Base-by-base conservation (phyloP, 2,888 invertebrate genomes). In the Sphaerophoria taeniata region DNA sequence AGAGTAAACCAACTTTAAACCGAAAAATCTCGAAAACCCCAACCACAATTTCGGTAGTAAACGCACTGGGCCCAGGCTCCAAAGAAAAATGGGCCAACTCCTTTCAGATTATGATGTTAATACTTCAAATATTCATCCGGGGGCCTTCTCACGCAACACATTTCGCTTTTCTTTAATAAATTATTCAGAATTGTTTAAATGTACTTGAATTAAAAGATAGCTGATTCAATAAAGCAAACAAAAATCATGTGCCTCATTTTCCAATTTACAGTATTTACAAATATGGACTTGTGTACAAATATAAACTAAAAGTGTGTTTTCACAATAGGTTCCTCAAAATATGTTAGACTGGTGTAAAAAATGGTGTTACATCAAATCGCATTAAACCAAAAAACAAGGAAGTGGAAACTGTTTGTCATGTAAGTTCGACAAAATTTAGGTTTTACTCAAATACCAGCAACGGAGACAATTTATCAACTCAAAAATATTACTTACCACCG, bases 401-500 rank as follows among this genome's bases (percentile, higher is more conserved):
- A 24, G 84, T 84, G 71, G 56, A 70, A 75, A 83, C 36, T 69
- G 61, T 56, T 55, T 84, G 75, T 71, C 83, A 71, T 71, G 58
- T 79, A 75, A 75, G 79, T 72, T 63, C 45, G 45, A 67, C 79
- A 84, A 36, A 75, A 60, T 71, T 55, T 34, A 51, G 45, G 47
- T 78, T 24, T 53, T 69, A 78, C 16, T 70, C 39, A 45, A 70
- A 77, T 73, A 43, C 11, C 24, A 74, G 78, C 83, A 65, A 56
- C 55, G 36, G 11, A 34, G 60, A n/a, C 31, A 14, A 58, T 34
- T 11, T 45, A 12, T 3, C 11, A 53, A 9, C 14, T 24, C 11
- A 43, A 24, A 16, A 12, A 4, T 6, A 7, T 45, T 60, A 93
- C 96, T 95, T 93, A 97, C 97, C 94, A 97, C 96, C 88, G 97